Conservation (phyloP, 2,113 vertebrate species). For the Phoenicopterus ruber region DNA sequence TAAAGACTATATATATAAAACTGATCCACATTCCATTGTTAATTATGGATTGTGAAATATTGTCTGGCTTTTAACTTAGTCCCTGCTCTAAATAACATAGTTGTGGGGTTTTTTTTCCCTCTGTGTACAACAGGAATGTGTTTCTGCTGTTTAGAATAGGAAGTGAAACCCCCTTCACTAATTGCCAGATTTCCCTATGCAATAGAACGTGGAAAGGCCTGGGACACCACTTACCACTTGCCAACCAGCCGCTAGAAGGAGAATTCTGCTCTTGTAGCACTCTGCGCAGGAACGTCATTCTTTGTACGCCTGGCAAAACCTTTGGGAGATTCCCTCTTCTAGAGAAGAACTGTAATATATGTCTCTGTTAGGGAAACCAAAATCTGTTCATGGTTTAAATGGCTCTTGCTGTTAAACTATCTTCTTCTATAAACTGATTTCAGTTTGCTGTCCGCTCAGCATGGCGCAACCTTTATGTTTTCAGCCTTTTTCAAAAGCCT, state of each 20-base stretch:
- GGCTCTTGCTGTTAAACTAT: neutral
- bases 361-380: neutral
- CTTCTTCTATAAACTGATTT: neutral
- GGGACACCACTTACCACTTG: fast-evolving
- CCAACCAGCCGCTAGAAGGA: neutral
- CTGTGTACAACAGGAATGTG: neutral
- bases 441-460: neutral
- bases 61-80: neutral
- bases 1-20: neutral
- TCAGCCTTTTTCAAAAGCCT: neutral
- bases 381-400: neutral
- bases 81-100: neutral
- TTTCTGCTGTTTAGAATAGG: neutral
- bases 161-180: neutral
- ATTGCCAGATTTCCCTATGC: neutral
- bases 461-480: neutral
- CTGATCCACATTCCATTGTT: neutral
- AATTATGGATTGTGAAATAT: neutral
- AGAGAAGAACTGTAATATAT: neutral
- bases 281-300: fast-evolving
- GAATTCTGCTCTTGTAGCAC: neutral
- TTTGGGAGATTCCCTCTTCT: neutral
- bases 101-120: neutral
- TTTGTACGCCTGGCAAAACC: neutral
- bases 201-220: neutral